phyloP scores from a whole-genome alignment of 1,140 invertebrate genomes.

The Plectrocnemia conspersa region DNA sequence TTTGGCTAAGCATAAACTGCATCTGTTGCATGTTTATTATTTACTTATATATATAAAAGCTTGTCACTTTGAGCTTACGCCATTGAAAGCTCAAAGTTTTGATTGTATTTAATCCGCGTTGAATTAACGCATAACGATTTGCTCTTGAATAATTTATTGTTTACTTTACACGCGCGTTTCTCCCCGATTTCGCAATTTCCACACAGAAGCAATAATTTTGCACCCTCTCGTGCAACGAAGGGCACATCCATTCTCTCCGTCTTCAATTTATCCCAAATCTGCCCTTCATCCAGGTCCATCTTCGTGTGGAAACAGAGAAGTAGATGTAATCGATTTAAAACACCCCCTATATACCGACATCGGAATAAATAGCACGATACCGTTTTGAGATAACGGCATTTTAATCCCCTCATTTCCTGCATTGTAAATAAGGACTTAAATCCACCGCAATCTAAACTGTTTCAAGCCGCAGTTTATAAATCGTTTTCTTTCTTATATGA shows the following conservation, averaged over 20 bases:
- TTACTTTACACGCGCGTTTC: conserved; percentile 4
- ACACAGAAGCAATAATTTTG: neutral
- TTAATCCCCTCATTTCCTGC: conserved; percentile 2
- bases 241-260: too few species aligned
- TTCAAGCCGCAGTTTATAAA: conserved; percentile 1
- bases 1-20: too few species aligned
- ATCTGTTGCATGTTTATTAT: too few species aligned
- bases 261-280: conserved; percentile 6
- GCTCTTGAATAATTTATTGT: neutral
- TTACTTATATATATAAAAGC: too few species aligned
- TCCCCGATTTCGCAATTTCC: neutral
- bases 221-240: neutral
- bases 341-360: conserved; percentile 2
- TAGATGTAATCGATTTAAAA: conserved; percentile 16
- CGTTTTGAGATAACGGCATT: neutral
- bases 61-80: too few species aligned
- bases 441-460: conserved; percentile 5
- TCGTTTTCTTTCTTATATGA: too few species aligned
- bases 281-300: conserved; percentile 15
- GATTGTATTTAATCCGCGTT: too few species aligned
- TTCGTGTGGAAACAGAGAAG: neutral
- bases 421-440: neutral
- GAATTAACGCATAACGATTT: conserved; percentile 2
- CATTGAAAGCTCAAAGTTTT: too few species aligned
- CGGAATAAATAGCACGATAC: neutral